Evolutionary conservation across 2,797 vertebrate species (phyloP).

Genomic region (Xerus rutilus): DNA sequence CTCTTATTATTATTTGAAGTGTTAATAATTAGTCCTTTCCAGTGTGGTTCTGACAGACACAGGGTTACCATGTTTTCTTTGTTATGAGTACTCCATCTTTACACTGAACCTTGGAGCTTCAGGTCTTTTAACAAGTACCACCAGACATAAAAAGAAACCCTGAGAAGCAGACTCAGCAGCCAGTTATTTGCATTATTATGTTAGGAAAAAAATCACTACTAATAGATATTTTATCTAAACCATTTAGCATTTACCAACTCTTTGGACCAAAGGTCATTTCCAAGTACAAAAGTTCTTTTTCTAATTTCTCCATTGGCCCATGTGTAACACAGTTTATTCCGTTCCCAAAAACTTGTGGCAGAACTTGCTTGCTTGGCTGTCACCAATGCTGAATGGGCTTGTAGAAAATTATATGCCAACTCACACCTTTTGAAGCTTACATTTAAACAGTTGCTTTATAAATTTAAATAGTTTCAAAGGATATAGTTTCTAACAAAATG

Average conservation of each 20-base stretch:
- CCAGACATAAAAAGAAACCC: not conserved
- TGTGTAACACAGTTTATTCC: no score
- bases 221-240: not conserved
- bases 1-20: not conserved
- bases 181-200: not conserved
- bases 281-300: no score
- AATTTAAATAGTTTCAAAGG: conserved; percentile 31
- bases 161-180: not conserved
- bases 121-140: conserved; percentile 40
- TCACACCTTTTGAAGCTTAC: conserved; percentile 13
- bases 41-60: not conserved
- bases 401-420: not conserved
- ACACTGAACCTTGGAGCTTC: not conserved
- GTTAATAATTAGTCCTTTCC: not conserved
- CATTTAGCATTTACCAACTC: conserved; percentile 47
- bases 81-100: not conserved
- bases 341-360: no score
- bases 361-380: no score
- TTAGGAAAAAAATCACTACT: not conserved
- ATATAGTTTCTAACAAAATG: not conserved
- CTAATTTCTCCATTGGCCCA: no score
- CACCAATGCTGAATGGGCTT: no score
- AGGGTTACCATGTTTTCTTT: not conserved
- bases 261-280: conserved; percentile 78
- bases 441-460: not conserved